Evolutionary conservation across 2,797 vertebrate species (phyloP).

Genomic region (Columba guinea): DNA sequence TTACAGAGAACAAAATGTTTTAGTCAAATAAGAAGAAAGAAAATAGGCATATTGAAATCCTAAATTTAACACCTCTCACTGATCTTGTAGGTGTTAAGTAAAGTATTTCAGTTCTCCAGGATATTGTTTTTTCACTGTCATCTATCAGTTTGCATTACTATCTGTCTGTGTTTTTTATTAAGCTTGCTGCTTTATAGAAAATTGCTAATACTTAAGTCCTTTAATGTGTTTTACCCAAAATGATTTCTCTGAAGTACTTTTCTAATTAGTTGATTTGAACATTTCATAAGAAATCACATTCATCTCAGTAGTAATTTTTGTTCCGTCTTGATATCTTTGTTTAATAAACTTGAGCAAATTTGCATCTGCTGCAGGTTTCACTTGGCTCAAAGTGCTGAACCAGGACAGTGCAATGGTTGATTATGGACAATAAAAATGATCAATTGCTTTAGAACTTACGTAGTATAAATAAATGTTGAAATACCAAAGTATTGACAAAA

Average conservation of each 20-base stretch:
- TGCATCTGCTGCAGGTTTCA: neutral
- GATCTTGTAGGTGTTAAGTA: neutral
- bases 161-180: conserved; percentile 21
- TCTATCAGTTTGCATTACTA: neutral
- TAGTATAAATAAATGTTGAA: neutral
- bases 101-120: neutral
- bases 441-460: neutral
- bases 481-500: neutral
- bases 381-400: neutral
- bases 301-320: neutral
- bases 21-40: neutral
- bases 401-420: neutral
- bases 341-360: neutral
- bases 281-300: neutral
- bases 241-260: neutral
- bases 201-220: conserved; percentile 2
- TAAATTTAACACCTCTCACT: neutral
- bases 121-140: neutral
- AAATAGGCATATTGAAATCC: neutral
- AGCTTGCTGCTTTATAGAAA: neutral
- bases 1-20: neutral
- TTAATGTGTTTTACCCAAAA: neutral
- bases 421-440: neutral
- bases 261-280: conserved; percentile 6
- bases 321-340: neutral